Evolutionary conservation across 2,797 vertebrate genomes (phyloP), one percentile per base, ranked within the genome.

Genomic region (Gadopsis marmoratus): DNA sequence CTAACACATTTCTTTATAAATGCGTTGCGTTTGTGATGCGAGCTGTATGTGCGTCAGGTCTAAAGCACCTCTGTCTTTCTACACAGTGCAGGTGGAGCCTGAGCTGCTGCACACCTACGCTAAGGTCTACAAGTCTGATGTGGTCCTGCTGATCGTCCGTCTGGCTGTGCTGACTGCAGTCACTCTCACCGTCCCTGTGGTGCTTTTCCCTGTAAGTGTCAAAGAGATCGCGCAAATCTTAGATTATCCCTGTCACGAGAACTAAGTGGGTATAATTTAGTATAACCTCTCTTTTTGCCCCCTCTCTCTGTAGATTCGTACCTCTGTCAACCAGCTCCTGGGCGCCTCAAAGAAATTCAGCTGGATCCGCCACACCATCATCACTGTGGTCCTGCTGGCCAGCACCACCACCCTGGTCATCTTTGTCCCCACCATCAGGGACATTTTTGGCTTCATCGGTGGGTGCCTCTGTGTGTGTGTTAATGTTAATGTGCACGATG

Each of bases 381-480:
- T 99, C 81, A 98, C 98, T 0, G 0, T 97, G 13, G 39, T 70
- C 5, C 95, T 99, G 76, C 89, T 99, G 91, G 84, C 23, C 0
- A 88, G 95, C 66, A 97, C 97, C 91, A 99, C 98, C 7, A 1
- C 91, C 37, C 93, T 99, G 19, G 98, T 99, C 88, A 99, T 99
- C 93, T 97, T 98, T 1, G 97, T 98, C 60, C 98, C 98, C 53
- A 97, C 95, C 83, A 99, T 99, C 89, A 95, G 96, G 79, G 97
- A 99, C 84, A 99, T 99, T 89, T 99, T 99, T 72, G 97, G 97
- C 75, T 97, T 99, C 87, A 98, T 99, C 58, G 98, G 98, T 98
- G 90, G 89, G 95, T 84, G 35, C 45, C 41, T 31, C 0, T 10
- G 5, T 8, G 5, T 17, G 0, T 14, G 33, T 9, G 5, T 7